Evolutionary conservation across 2,888 invertebrate genomes (phyloP).

Genomic region (Fragum fragum): DNA sequence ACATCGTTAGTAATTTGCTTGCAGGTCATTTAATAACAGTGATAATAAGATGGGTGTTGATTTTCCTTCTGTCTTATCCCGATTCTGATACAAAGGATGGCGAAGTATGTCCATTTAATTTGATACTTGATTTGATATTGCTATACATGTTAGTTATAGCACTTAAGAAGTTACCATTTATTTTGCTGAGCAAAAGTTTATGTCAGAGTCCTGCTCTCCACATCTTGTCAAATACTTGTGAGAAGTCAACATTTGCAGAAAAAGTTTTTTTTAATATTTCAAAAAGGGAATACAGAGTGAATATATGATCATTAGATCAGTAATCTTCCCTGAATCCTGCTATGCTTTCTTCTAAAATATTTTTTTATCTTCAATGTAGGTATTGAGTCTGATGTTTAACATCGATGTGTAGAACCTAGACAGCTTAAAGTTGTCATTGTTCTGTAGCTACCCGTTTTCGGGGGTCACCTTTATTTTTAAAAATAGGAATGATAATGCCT

Average conservation of each 20-base stretch:
- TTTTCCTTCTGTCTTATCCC: conserved; percentile 15
- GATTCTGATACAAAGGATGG: background rate
- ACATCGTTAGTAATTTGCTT: background rate
- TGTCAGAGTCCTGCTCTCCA: background rate
- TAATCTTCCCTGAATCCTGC: conserved; percentile 1
- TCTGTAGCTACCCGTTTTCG: background rate
- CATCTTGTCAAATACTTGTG: conserved; percentile 1
- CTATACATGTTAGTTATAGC: conserved; percentile 2
- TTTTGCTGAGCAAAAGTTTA: background rate
- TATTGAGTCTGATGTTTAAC: background rate
- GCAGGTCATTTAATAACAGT: background rate
- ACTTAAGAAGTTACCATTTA: conserved; percentile 5
- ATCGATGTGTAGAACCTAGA: background rate
- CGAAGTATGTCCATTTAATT: background rate
- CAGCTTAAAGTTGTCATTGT: conserved; percentile 6
- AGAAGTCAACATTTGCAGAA: background rate
- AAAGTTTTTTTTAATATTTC: conserved; percentile 3
- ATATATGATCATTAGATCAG: background rate
- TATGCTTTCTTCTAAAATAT: background rate
- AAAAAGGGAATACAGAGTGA: background rate
- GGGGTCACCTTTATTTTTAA: background rate
- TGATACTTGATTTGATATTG: background rate
- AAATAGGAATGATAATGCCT: background rate
- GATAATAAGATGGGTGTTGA: conserved; percentile 4
- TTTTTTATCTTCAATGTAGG: background rate